These are phyloP conservation scores for Cephalopterus ornatus DNA, from an alignment of 2,113 vertebrate genomes.

Conservation along the genomic window DNA sequence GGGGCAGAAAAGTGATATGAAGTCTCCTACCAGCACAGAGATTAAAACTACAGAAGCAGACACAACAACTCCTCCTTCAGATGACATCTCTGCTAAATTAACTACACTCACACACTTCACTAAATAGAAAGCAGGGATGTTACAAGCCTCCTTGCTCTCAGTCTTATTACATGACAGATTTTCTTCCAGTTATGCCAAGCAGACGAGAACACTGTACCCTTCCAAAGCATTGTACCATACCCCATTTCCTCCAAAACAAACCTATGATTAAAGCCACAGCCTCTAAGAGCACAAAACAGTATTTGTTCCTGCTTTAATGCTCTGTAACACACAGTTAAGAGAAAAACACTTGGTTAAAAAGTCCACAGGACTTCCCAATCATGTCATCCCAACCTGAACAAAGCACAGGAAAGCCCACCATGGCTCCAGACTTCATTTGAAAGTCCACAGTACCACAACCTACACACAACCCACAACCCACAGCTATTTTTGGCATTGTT, in stretches of 20 bases:
- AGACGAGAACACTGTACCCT: neutral
- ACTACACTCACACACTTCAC: neutral
- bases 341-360: neutral
- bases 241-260: neutral
- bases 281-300: neutral
- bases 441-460: neutral
- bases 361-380: neutral
- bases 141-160: neutral
- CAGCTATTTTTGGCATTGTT: neutral
- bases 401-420: neutral
- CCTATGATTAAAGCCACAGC: neutral
- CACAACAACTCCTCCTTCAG: slow-evolving; percentile 13
- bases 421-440: neutral
- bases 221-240: neutral
- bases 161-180: neutral
- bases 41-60: neutral
- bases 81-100: neutral
- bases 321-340: neutral
- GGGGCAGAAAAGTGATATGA: rapidly evolving
- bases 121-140: neutral
- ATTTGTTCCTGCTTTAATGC: neutral
- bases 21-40: neutral
- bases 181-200: neutral
- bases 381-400: rapidly evolving
- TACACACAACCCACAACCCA: no score